phyloP scores from a whole-genome alignment of 1,140 invertebrate species.

The Calephelis virginiensis region DNA sequence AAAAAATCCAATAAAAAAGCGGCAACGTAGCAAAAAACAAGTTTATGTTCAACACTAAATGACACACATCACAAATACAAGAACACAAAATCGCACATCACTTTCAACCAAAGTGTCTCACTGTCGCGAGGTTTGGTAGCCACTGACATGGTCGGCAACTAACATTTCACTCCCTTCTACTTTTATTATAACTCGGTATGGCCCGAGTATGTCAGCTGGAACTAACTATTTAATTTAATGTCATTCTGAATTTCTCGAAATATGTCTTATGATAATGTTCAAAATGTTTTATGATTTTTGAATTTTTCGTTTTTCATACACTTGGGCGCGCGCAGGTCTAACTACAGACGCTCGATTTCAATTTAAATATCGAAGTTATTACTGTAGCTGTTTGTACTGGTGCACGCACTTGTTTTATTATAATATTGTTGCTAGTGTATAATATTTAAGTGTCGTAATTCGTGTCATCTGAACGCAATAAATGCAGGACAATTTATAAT shows the following conservation, averaged over 20 bases:
- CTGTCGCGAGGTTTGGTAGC: neutral
- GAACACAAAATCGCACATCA: neutral
- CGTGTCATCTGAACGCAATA: no score
- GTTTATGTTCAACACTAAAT: neutral
- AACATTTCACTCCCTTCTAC: conserved; percentile 7
- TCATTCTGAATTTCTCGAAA: conserved; percentile 11
- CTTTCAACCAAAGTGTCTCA: conserved; percentile 6
- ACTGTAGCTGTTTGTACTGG: no score
- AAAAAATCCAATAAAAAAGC: conserved; percentile 7
- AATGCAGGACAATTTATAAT: no score
- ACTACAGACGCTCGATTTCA: neutral
- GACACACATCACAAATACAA: conserved; percentile 12
- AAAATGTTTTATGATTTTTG: neutral
- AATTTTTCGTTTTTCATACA: neutral
- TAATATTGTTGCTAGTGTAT: no score
- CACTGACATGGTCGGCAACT: conserved; percentile 3
- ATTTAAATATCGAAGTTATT: neutral
- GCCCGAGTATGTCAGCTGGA: conserved; percentile 7
- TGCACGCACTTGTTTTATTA: no score
- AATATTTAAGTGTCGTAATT: no score
- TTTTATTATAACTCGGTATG: conserved; percentile 1
- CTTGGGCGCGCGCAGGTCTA: conserved; percentile 3
- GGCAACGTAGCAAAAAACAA: neutral
- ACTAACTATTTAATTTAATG: conserved; percentile 8
- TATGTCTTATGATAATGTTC: conserved; percentile 6